Evolutionary conservation across 2,888 invertebrate species (phyloP).

Genomic region (Melinopterus prodromus): DNA sequence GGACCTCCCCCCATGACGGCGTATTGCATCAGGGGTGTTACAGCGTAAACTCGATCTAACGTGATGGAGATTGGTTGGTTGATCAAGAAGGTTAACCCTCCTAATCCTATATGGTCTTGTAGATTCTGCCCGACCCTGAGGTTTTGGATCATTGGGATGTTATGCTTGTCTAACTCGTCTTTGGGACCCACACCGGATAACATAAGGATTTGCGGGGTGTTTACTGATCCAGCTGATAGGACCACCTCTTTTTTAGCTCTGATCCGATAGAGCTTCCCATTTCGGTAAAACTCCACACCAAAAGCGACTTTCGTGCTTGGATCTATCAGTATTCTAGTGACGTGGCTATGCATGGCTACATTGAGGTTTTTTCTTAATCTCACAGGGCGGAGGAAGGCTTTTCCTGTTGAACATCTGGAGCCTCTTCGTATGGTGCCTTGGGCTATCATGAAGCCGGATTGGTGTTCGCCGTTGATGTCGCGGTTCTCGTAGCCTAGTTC

Average conservation of each 20-base stretch:
- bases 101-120: conserved; percentile 89
- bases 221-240: conserved; percentile 89
- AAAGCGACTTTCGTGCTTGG: conserved; percentile 78
- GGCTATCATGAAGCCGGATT: conserved; percentile 88
- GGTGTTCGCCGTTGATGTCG: conserved; percentile 87
- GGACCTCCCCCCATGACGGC: conserved; percentile 86
- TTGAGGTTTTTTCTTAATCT: conserved; percentile 84
- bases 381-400: conserved; percentile 85
- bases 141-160: conserved; percentile 83
- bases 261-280: conserved; percentile 76
- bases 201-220: conserved; percentile 94
- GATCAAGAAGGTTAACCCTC: conserved; percentile 84
- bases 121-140: conserved; percentile 85
- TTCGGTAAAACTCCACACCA: conserved; percentile 82
- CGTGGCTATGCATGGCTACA: conserved; percentile 83
- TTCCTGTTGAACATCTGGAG: conserved; percentile 86
- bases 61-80: conserved; percentile 82
- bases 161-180: conserved; percentile 73
- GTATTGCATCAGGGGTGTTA: conserved; percentile 83
- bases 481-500: conserved; percentile 76
- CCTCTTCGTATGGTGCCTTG: conserved; percentile 82
- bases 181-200: conserved; percentile 87
- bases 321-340: conserved; percentile 77
- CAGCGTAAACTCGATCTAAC: conserved; percentile 79
- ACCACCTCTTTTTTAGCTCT: conserved; percentile 87